These are phyloP conservation scores for Clavelina lepadiformis DNA, from an alignment of 23 tunicate species.

Conservation along the genomic window DNA sequence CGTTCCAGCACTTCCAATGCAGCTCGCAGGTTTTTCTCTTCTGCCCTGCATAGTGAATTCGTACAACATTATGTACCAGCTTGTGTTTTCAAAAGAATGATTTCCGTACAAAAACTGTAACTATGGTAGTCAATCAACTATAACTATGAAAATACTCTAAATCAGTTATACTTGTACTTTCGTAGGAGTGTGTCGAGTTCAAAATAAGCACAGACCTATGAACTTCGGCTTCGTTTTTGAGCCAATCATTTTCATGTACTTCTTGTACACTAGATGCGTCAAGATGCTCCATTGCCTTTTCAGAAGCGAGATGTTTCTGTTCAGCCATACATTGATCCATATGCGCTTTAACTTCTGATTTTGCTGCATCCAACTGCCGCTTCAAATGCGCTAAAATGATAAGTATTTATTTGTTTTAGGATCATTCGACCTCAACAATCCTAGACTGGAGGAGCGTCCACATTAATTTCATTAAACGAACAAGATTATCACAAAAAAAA, in stretches of 20 bases:
- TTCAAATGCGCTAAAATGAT: slow-evolving; percentile 53
- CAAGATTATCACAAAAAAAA: no score
- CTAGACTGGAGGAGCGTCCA: no score
- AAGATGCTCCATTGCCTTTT: slow-evolving; percentile 69
- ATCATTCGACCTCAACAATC: no score
- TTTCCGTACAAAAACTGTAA: no score
- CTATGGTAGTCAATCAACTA: no score
- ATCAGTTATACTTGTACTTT: background rate
- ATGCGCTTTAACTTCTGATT: slow-evolving; percentile 47
- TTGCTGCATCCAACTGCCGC: slow-evolving; percentile 76
- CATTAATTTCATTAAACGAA: no score
- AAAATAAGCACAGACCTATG: slow-evolving; percentile 41
- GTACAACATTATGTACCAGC: no score
- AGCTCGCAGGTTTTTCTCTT: slow-evolving; percentile 29
- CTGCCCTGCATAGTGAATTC: slow-evolving; percentile 30
- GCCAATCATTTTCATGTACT: slow-evolving; percentile 94
- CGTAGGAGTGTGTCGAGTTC: background rate
- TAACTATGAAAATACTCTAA: no score
- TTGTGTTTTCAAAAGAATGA: no score
- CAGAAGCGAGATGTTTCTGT: slow-evolving; percentile 74
- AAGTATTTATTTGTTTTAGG: no score
- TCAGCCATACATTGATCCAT: slow-evolving; percentile 83
- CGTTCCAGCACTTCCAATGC: slow-evolving; percentile 52
- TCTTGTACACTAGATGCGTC: slow-evolving; percentile 75
- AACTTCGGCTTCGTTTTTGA: slow-evolving; percentile 69